A percentile compares a stretch with the other conserved stretches of the same genome.
phyloP scores from a whole-genome alignment of 2,797 vertebrate species.

The Bovichtus diacanthus region DNA sequence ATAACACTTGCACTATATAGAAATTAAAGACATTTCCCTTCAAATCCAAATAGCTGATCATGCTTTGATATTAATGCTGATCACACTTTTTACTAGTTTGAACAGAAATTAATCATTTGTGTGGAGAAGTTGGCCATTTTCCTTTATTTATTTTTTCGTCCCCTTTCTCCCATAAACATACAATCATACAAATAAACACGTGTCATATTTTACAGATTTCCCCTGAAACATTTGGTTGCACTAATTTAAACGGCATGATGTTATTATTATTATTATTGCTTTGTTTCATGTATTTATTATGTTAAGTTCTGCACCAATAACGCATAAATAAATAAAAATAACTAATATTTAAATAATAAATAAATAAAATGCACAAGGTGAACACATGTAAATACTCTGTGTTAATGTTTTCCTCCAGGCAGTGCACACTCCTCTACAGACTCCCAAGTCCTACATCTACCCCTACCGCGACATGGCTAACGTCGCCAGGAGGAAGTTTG shows the following conservation, averaged over 20 bases:
- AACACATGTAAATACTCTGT: neutral
- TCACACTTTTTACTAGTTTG: neutral
- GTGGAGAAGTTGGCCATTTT: neutral
- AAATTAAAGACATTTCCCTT: neutral
- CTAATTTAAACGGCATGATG: neutral
- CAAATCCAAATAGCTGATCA: neutral
- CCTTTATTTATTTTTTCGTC: neutral
- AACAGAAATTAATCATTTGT: neutral
- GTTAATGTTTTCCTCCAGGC: constrained; percentile 77
- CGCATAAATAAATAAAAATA: neutral
- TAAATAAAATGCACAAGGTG: neutral
- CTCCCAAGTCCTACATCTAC: constrained; percentile 94
- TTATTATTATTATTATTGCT: neutral
- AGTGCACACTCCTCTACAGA: constrained; percentile 94
- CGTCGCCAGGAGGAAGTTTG: constrained; percentile 91
- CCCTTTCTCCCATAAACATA: neutral
- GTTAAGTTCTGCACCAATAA: neutral
- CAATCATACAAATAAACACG: too few relatives aligned
- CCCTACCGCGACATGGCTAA: constrained; percentile 93
- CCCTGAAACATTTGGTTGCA: neutral
- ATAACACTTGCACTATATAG: neutral
- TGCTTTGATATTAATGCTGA: neutral
- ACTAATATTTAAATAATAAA: neutral
- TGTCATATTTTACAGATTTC: neutral
- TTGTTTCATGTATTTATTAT: neutral